Percentiles rank a stretch among this genome's conserved stretches.
Conservation (phyloP, 30 jellyfish, hydroid and myxozoan genomes). For the Sanderia malayensis region DNA sequence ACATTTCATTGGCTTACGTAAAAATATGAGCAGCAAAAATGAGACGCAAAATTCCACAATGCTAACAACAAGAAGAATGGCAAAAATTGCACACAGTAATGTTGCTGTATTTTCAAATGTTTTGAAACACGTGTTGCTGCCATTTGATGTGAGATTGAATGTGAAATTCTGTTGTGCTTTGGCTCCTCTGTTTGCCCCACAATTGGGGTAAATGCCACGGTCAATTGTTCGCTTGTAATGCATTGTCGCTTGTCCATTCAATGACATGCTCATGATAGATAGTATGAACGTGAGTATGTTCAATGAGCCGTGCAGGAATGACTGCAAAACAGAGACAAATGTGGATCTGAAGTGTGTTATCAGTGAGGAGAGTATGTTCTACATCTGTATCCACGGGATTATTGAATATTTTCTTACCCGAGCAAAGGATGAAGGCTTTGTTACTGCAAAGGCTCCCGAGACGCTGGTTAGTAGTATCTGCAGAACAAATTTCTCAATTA, state of each 20-base stretch:
- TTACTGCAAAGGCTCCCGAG: background rate
- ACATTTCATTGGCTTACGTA: background rate
- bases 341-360: too few relatives aligned
- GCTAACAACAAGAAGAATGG: background rate
- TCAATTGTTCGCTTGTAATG: background rate
- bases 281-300: background rate
- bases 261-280: constrained; percentile 9
- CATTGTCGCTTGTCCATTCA: constrained; percentile 7
- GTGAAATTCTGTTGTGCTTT: background rate
- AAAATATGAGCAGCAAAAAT: background rate
- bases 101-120: background rate
- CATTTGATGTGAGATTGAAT: background rate
- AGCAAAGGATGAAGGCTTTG: background rate
- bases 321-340: background rate
- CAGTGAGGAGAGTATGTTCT: background rate
- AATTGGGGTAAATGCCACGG: background rate
- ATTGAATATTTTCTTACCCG: too few relatives aligned
- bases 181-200: too few relatives aligned
- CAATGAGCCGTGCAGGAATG: background rate
- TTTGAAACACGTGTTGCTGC: background rate
- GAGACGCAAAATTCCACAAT: background rate
- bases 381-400: background rate
- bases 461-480: background rate
- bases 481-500: background rate
- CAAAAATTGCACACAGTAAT: background rate